Evolutionary conservation across 1,140 invertebrate species (phyloP).

Genomic region (Zaprionus ghesquierei): DNA sequence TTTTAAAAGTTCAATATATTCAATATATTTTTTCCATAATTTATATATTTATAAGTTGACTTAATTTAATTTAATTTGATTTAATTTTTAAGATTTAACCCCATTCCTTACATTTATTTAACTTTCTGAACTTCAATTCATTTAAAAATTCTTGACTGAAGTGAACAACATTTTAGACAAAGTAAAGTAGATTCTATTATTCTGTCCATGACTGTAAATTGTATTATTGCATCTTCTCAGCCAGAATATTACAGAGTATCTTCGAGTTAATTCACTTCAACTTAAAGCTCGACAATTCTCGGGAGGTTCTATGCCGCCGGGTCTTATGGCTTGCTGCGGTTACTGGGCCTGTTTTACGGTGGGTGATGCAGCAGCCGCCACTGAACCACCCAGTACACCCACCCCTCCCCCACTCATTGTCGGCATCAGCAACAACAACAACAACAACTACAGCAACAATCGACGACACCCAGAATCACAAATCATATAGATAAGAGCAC

Average conservation of each 20-base stretch:
- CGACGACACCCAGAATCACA: slow-evolving; percentile 82
- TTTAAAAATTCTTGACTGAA: too few relatives aligned
- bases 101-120: too few relatives aligned
- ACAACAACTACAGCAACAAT: slow-evolving; percentile 59
- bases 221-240: too few relatives aligned
- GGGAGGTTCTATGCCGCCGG: neutral
- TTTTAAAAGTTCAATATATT: too few relatives aligned
- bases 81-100: too few relatives aligned
- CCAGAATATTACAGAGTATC: neutral
- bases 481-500: slow-evolving; percentile 82
- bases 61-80: too few relatives aligned
- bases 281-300: neutral
- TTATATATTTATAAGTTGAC: too few relatives aligned
- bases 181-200: too few relatives aligned
- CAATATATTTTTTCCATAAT: too few relatives aligned
- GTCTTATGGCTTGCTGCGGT: slow-evolving; percentile 23
- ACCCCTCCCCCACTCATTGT: slow-evolving; percentile 63
- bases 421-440: slow-evolving; percentile 38
- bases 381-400: slow-evolving; percentile 11
- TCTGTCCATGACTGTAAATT: too few relatives aligned
- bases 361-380: slow-evolving; percentile 31
- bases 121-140: too few relatives aligned
- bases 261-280: neutral
- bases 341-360: slow-evolving; percentile 1
- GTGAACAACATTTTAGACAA: too few relatives aligned